phyloP scores from a whole-genome alignment of 2,888 invertebrate genomes.

The Eilema caniola region DNA sequence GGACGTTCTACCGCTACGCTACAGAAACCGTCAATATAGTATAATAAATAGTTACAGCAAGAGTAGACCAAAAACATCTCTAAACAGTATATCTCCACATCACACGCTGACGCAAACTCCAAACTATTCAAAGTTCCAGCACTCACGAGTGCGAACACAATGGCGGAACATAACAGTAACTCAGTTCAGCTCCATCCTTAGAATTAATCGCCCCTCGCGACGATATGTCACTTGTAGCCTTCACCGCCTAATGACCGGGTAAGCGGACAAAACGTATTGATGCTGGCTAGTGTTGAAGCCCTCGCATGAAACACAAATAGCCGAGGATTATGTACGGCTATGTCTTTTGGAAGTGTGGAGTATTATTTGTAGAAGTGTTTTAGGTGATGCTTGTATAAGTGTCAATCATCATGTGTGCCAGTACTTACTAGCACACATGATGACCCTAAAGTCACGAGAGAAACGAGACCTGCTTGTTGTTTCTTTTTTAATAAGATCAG shows the following conservation, averaged over 20 bases:
- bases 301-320: background rate
- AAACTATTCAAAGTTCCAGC: slow-evolving; percentile 16
- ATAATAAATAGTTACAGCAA: background rate
- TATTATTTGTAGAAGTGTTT: too few relatives aligned
- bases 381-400: too few relatives aligned
- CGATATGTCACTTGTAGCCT: slow-evolving; percentile 35
- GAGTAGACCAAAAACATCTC: background rate
- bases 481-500: too few relatives aligned
- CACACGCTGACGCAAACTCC: background rate
- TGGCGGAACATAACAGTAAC: slow-evolving; percentile 46
- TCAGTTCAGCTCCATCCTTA: slow-evolving; percentile 42
- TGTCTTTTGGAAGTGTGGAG: too few relatives aligned
- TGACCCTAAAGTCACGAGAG: too few relatives aligned
- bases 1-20: too few relatives aligned
- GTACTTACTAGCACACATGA: too few relatives aligned
- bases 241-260: slow-evolving; percentile 15
- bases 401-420: too few relatives aligned
- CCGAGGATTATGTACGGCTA: background rate
- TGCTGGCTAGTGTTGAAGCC: slow-evolving; percentile 10
- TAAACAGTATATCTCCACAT: background rate
- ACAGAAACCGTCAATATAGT: too few relatives aligned
- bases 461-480: too few relatives aligned
- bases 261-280: slow-evolving; percentile 21
- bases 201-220: slow-evolving; percentile 37
- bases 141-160: slow-evolving; percentile 25